These are phyloP conservation scores for Drosophila chauvacae DNA, from an alignment of 1,140 invertebrate species.

Conservation along the genomic window DNA sequence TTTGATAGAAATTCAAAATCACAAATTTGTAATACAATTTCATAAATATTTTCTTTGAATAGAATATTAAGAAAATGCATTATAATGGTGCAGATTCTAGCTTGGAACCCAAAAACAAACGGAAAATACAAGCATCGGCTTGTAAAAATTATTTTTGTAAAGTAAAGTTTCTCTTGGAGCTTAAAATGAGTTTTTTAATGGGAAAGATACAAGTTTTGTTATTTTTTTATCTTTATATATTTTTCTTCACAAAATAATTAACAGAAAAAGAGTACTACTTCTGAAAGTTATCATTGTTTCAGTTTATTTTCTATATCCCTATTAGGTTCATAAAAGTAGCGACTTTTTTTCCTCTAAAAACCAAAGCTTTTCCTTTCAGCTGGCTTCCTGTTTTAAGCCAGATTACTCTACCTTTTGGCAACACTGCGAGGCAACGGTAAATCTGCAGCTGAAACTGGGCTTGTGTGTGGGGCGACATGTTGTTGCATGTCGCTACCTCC, in stretches of 20 bases:
- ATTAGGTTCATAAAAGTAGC: neutral
- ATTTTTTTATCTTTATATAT: neutral
- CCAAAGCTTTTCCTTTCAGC: neutral
- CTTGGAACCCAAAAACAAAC: no score
- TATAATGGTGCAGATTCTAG: no score
- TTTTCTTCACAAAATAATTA: neutral
- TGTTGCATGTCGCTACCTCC: slow-evolving; percentile 70
- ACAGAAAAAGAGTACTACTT: neutral
- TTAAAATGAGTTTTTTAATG: neutral
- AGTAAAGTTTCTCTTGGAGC: no score
- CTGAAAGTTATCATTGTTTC: neutral
- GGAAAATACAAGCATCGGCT: no score
- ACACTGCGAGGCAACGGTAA: slow-evolving; percentile 39
- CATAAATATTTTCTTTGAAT: neutral
- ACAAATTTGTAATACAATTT: neutral
- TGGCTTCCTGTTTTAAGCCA: neutral
- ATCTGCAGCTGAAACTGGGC: slow-evolving; percentile 13
- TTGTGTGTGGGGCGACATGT: slow-evolving; percentile 57
- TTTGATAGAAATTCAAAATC: slow-evolving; percentile 31
- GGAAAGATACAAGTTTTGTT: neutral
- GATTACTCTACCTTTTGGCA: slow-evolving; percentile 19
- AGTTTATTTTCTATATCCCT: neutral
- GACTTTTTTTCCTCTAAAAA: neutral
- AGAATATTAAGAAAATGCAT: neutral
- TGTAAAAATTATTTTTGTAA: no score